Percentiles rank a stretch among this genome's conserved stretches.
phyloP scores from a whole-genome alignment of 2,113 vertebrate genomes.

The Myotis brandtii region DNA sequence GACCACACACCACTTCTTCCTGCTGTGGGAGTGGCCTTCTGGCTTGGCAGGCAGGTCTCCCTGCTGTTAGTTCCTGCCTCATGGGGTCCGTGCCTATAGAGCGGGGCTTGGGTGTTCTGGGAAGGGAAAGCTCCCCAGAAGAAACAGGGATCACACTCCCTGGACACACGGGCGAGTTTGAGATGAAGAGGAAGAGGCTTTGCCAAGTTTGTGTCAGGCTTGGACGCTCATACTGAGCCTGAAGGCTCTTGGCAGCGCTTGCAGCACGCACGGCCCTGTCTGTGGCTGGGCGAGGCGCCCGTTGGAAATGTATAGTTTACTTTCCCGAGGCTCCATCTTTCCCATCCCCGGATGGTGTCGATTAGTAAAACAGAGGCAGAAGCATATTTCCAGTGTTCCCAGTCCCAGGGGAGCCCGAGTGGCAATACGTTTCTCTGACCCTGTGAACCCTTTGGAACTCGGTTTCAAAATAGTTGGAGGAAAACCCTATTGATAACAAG shows the following conservation, averaged over 20 bases:
- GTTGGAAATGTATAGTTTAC: slow-evolving; percentile 77
- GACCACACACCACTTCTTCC: not conserved
- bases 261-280: slow-evolving; percentile 36
- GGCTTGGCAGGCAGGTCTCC: not conserved
- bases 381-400: slow-evolving; percentile 75
- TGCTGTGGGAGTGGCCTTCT: not conserved
- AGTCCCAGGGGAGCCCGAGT: slow-evolving; percentile 65
- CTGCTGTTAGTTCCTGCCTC: not conserved
- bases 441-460: slow-evolving; percentile 74
- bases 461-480: slow-evolving; percentile 76
- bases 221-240: slow-evolving; percentile 34
- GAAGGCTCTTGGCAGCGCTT: slow-evolving; percentile 36
- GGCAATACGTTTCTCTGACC: slow-evolving; percentile 78
- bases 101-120: slow-evolving; percentile 39
- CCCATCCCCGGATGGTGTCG: slow-evolving; percentile 64
- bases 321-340: slow-evolving; percentile 79
- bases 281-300: slow-evolving; percentile 62
- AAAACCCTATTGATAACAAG: slow-evolving; percentile 78
- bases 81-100: not conserved
- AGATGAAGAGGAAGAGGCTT: slow-evolving; percentile 28
- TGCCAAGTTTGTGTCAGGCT: slow-evolving; percentile 28
- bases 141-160: slow-evolving; percentile 33
- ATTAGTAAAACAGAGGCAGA: slow-evolving; percentile 65
- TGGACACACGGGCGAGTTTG: not conserved
- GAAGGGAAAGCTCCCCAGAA: slow-evolving; percentile 48